Evolutionary conservation across 2,797 vertebrate genomes (phyloP).

Genomic region (Mionectes olivaceus): DNA sequence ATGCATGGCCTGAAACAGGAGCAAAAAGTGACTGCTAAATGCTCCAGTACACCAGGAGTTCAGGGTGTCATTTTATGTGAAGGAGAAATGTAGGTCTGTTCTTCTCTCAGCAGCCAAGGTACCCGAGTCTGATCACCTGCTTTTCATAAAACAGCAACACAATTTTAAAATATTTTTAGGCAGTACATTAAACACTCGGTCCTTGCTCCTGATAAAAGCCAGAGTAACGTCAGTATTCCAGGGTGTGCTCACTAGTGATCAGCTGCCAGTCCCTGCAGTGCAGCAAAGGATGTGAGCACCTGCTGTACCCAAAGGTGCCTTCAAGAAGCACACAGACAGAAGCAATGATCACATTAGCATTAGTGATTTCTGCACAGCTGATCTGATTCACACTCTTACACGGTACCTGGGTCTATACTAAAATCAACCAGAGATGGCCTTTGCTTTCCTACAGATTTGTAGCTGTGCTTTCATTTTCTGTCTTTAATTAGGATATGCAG

Average conservation of each 20-base stretch:
- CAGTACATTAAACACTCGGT: not conserved
- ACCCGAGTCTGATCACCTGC: not conserved
- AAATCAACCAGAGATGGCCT: not conserved
- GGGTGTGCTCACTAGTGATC: accelerated
- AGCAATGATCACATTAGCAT: not conserved
- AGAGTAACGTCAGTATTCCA: not conserved
- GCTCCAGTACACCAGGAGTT: not conserved
- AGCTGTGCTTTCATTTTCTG: not conserved
- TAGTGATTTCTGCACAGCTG: not conserved
- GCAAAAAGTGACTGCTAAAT: not conserved
- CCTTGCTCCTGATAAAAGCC: not conserved
- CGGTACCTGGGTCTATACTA: not conserved
- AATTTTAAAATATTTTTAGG: not conserved
- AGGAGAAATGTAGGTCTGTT: not conserved
- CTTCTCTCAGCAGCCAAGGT: not conserved
- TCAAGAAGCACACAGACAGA: not conserved
- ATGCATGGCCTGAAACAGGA: not conserved
- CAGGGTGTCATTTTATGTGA: not conserved
- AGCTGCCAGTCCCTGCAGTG: not conserved
- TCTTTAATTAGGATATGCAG: not conserved
- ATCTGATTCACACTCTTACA: not conserved
- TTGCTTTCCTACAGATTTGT: not conserved
- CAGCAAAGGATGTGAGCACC: not conserved
- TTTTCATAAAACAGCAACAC: not conserved
- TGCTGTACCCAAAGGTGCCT: not conserved